phyloP scores from a whole-genome alignment of 2,888 invertebrate species.

The Agapostemon virescens region DNA sequence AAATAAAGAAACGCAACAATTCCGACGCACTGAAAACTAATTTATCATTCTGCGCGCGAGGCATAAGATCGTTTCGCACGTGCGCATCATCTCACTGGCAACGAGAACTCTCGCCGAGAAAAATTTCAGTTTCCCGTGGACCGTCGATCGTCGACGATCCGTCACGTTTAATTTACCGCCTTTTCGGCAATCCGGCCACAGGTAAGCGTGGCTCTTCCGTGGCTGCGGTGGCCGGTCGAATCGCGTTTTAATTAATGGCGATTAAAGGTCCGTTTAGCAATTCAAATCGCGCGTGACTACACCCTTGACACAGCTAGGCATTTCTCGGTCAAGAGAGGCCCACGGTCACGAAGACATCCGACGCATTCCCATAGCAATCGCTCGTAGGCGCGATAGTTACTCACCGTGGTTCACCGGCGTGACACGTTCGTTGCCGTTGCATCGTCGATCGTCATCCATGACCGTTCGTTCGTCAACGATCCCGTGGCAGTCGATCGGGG shows the following conservation, averaged over 20 bases:
- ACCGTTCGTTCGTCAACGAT: constrained; percentile 1
- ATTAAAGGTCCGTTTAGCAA: constrained; percentile 66
- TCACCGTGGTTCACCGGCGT: constrained; percentile 37
- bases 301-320: constrained; percentile 64
- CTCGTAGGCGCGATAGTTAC: constrained; percentile 25
- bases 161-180: constrained; percentile 18
- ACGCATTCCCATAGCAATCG: constrained; percentile 26
- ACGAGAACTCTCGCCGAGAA: not conserved
- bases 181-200: not conserved
- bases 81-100: not conserved
- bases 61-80: not conserved
- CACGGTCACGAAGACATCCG: constrained; percentile 33
- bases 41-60: not conserved
- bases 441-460: constrained; percentile 29
- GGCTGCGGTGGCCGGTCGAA: constrained; percentile 38
- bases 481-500: not conserved
- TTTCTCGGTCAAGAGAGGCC: constrained; percentile 50
- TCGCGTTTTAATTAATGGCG: constrained; percentile 68
- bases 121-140: not conserved
- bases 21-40: not conserved
- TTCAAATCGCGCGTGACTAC: constrained; percentile 67
- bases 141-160: not conserved
- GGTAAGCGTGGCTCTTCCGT: not conserved
- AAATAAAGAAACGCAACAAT: too few relatives aligned
- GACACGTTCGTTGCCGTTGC: constrained; percentile 10